Base-by-base conservation (phyloP, 2,113 vertebrate species). In the Brienomyrus longianalis region DNA sequence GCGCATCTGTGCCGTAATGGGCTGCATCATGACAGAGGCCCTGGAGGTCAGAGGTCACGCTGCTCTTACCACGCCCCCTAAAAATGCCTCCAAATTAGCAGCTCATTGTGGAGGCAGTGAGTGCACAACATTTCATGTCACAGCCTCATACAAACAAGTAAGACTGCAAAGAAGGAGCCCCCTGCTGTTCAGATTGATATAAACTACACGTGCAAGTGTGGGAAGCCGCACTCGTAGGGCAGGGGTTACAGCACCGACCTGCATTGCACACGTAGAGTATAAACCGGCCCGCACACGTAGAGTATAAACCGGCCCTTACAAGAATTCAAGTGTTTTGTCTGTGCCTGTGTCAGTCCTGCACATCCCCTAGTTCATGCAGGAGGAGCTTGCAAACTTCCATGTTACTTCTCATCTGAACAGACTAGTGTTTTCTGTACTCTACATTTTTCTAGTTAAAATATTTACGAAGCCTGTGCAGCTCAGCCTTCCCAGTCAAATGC, bases 21-120 rank as follows among this genome's bases (percentile, higher is more conserved):
- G 98, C 59, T 99, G 98, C 93, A 98, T 99, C 92, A 99, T 99
- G 98, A 99, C 98, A 0, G 98, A 99, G 92, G 98, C 98, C 11
- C 94, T 99, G 13, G 98, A 99, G 97, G 98, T 99, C 80, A 92
- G 88, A 56, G 54, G 19, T 47, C 74, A 21, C 31, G 45, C 31
- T 43, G 83, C 45, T 48, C 21, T 48, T 45, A 48, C 83, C 83
- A 48, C 21, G 6, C 19, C 31, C 15, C 70, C 80, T 47, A 83
- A 23, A 21, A 21, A 43, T 47, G 19, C 6, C 39, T 83, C 56
- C 8, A 23, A 59, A 59, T 59, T 59, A 59, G 21, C 21, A 23
- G 7, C 5, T 23, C 21, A 11, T 59, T 23, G 6, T 23, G 56
- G 56, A 59, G 21, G 56, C 56, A 59, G 54, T 56, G 21, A 23